Evolutionary conservation across 2,113 vertebrate genomes (phyloP).

Genomic region (Antechinus stuartii): DNA sequence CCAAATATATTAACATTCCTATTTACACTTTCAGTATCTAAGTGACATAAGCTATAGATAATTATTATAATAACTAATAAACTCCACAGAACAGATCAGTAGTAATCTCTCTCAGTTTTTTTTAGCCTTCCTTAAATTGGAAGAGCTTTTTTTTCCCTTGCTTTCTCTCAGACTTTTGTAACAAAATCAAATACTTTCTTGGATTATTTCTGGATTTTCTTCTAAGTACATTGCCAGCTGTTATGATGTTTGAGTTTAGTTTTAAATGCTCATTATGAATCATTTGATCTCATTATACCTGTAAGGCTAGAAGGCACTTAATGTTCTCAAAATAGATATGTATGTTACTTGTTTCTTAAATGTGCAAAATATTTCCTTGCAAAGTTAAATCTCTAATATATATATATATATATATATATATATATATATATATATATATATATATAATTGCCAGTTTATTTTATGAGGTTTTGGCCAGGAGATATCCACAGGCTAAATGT

Average conservation of each 20-base stretch:
- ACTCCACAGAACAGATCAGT: background rate
- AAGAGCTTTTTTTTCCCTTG: constrained; percentile 4
- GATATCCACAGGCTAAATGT: background rate
- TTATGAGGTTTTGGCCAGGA: background rate
- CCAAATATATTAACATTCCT: background rate
- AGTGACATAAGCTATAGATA: background rate
- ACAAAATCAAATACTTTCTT: background rate
- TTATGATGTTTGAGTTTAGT: constrained; percentile 23
- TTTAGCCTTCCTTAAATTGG: background rate
- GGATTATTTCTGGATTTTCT: background rate
- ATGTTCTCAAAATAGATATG: background rate
- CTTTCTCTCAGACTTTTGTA: background rate
- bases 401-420: background rate
- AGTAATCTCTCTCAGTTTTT: background rate
- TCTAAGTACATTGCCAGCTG: constrained; percentile 42
- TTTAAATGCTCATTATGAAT: constrained; percentile 32
- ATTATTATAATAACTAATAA: background rate
- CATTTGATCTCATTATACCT: constrained; percentile 15
- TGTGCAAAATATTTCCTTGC: constrained; percentile 9
- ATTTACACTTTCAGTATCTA: background rate
- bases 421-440: background rate
- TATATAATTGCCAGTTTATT: background rate
- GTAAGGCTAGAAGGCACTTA: constrained; percentile 18
- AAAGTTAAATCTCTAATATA: constrained; percentile 10
- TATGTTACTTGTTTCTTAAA: constrained; percentile 45